These are phyloP conservation scores for Falcaria lacertinaria DNA, from an alignment of 2,888 invertebrate genomes.

Conservation along the genomic window DNA sequence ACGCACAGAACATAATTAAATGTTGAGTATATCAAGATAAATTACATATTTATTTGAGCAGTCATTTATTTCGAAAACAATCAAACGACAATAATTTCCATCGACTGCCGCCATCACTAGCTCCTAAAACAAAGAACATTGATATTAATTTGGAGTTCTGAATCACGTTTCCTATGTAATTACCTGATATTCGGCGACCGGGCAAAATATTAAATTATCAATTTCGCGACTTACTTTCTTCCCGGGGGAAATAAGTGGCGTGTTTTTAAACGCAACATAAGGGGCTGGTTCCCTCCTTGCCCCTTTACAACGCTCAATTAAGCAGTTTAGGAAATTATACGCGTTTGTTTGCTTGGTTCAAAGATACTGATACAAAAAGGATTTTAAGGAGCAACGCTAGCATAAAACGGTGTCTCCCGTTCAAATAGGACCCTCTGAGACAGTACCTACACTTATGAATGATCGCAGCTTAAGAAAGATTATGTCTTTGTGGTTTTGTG, in stretches of 20 bases:
- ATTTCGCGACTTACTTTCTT: constrained; percentile 60
- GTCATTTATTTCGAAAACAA: no score
- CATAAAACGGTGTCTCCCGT: no score
- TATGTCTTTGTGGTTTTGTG: no score
- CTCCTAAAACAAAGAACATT: constrained; percentile 66
- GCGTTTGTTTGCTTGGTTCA: no score
- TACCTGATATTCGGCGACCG: constrained; percentile 68
- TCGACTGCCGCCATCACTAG: constrained; percentile 35
- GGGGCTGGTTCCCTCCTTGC: constrained; percentile 18
- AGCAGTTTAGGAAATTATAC: constrained; percentile 5
- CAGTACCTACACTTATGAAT: no score
- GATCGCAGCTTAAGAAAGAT: no score
- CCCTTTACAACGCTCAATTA: background rate
- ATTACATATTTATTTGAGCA: no score
- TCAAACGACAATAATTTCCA: constrained; percentile 14
- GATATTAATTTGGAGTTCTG: constrained; percentile 76
- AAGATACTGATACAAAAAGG: no score
- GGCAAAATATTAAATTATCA: constrained; percentile 74
- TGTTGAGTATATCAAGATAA: no score
- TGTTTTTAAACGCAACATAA: constrained; percentile 70
- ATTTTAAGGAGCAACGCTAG: no score
- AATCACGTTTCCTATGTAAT: constrained; percentile 76
- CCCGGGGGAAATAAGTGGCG: constrained; percentile 69
- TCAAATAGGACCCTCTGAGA: no score
- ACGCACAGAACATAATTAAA: no score